Base-by-base conservation (phyloP, 2,797 vertebrate genomes). In the Menidia menidia region DNA sequence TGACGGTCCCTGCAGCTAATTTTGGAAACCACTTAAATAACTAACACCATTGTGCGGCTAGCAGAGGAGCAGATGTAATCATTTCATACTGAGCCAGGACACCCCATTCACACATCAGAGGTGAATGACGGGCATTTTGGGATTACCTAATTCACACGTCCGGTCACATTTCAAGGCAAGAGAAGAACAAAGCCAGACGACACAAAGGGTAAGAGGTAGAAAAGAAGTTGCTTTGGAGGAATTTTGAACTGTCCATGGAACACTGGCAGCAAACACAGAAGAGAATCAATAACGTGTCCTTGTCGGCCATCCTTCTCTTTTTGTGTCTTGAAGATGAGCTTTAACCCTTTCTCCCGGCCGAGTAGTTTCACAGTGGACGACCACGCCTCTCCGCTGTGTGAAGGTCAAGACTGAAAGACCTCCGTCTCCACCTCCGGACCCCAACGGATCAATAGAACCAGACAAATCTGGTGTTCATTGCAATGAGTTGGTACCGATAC, bases 251-350 rank as follows among this genome's bases (percentile, higher is more conserved):
- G 30, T 78, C 52, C 88, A 67, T 72, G 71, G 78, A 86, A 68
- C 31, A 53, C 73, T 75, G 82, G 81, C 85, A 73, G 79, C 61
- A 47, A 16, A 39, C 52, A n/a, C 31, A 33, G 45, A 68, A 80
- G 82, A 75, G 77, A 81, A 83, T 90, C 87, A 15, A 75, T 93
- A 80, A 58, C 77, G 84, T 87, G 89, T 93, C 92, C 91, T 93
- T 94, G 90, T 77, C 71, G 75, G 80, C 87, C 83, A 91, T 73
- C 74, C 62, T 56, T 81, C 66, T 84, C 64, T 83, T 87, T 89
- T 82, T 25, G 2, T 74, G 71, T 90, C 76, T 87, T 76, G 87
- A 65, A 78, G 73, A 82, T 73, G 68, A 69, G 48, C 45, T 43
- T 80, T 83, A 86, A 88, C 77, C 68, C 67, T 85, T 62, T 75